phyloP scores from a whole-genome alignment of 2,888 invertebrate genomes.

The Ichneumoninae sp. region DNA sequence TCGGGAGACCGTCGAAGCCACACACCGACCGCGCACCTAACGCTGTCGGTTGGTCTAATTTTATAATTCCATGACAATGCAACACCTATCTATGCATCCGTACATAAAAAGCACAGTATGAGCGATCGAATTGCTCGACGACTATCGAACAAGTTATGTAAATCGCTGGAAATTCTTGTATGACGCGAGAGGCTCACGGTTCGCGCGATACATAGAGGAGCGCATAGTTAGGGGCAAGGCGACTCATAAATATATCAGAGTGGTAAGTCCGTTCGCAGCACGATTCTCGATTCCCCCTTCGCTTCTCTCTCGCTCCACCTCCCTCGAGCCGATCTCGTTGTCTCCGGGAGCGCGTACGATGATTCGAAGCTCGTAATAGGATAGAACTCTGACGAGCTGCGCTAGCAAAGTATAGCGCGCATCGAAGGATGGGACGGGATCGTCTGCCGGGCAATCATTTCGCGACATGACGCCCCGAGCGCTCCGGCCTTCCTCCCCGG shows the following conservation, averaged over 20 bases:
- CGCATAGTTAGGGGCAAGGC: slow-evolving; percentile 12
- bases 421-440: neutral
- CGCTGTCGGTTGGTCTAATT: no score
- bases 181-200: slow-evolving; percentile 54
- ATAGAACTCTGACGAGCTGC: neutral
- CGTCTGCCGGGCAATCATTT: slow-evolving; percentile 36
- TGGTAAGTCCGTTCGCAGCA: neutral
- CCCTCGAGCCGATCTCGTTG: neutral
- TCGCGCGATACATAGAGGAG: neutral
- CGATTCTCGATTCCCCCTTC: neutral
- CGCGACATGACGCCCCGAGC: slow-evolving; percentile 51
- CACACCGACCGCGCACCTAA: no score
- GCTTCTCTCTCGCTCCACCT: neutral
- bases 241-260: neutral
- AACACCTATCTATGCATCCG: slow-evolving; percentile 21
- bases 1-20: no score
- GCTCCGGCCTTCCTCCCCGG: slow-evolving; percentile 11
- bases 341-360: neutral
- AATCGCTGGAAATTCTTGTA: slow-evolving; percentile 76
- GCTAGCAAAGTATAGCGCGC: neutral
- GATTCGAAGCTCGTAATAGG: neutral
- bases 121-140: slow-evolving; percentile 57
- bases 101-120: slow-evolving; percentile 33
- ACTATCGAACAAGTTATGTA: slow-evolving; percentile 80
- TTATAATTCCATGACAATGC: neutral